Evolutionary conservation across 2,888 invertebrate genomes (phyloP).

Genomic region (Heteropelma amictum): DNA sequence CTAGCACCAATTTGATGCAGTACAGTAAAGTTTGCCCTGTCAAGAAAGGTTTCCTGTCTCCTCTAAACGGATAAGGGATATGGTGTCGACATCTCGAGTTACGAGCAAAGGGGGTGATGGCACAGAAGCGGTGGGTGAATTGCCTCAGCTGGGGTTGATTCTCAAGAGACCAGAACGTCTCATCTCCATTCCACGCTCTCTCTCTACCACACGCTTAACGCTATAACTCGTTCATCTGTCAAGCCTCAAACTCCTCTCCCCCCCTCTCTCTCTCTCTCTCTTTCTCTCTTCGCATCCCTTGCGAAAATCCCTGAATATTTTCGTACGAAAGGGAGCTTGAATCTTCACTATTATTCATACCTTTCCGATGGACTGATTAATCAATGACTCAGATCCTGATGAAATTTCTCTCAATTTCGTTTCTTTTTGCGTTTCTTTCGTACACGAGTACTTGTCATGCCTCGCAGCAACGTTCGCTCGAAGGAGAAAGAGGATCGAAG

Average conservation of each 20-base stretch:
- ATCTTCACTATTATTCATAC: slow-evolving; percentile 52
- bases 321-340: slow-evolving; percentile 43
- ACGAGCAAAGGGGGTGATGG: slow-evolving; percentile 19
- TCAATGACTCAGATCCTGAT: slow-evolving; percentile 32
- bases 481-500: too few species aligned
- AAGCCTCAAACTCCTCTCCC: slow-evolving; percentile 13
- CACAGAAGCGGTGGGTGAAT: slow-evolving; percentile 34
- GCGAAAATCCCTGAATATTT: slow-evolving; percentile 20
- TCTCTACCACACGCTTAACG: slow-evolving; percentile 9
- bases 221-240: slow-evolving; percentile 39
- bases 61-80: slow-evolving; percentile 4
- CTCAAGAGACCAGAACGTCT: slow-evolving; percentile 16
- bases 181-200: slow-evolving; percentile 23
- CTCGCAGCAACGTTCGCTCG: too few species aligned
- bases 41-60: slow-evolving; percentile 16
- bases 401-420: slow-evolving; percentile 16
- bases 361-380: slow-evolving; percentile 41
- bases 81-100: slow-evolving; percentile 39
- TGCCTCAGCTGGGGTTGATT: slow-evolving; percentile 42
- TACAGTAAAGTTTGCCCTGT: slow-evolving; percentile 27
- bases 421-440: neutral
- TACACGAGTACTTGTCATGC: too few species aligned
- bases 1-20: neutral
- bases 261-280: too few species aligned
- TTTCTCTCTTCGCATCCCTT: slow-evolving; percentile 16